phyloP scores from a whole-genome alignment of 2,113 vertebrate species.

The Lynx canadensis region DNA sequence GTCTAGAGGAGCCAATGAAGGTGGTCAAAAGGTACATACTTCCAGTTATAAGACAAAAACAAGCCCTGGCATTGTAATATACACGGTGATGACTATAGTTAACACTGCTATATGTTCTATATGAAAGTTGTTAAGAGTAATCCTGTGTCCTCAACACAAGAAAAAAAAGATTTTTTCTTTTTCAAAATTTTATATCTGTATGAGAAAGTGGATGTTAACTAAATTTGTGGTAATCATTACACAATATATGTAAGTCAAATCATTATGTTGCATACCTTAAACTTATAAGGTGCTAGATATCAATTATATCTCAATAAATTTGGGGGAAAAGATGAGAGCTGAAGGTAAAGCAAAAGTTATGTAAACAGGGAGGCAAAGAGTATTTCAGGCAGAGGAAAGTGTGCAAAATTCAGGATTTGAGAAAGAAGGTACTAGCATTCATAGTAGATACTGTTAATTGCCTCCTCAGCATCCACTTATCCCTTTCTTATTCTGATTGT shows the following conservation, averaged over 20 bases:
- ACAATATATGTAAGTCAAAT: neutral
- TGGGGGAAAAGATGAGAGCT: neutral
- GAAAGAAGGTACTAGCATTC: neutral
- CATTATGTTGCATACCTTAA: neutral
- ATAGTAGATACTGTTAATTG: neutral
- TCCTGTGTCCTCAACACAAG: neutral
- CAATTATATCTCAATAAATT: neutral
- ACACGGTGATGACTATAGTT: neutral
- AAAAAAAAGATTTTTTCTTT: neutral
- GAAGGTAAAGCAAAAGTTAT: neutral
- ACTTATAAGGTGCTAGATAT: neutral
- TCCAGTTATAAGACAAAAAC: neutral
- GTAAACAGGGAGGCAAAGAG: neutral
- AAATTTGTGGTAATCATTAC: neutral
- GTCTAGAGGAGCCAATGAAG: neutral
- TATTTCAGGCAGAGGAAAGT: neutral
- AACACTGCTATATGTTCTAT: neutral
- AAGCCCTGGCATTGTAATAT: neutral
- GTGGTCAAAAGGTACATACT: neutral
- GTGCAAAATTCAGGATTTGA: neutral
- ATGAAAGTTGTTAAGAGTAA: neutral
- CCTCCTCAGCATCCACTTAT: neutral
- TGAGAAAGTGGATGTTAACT: neutral
- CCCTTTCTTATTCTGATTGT: neutral
- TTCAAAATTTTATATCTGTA: neutral